Conservation (phyloP, 1,140 invertebrate species). For the Aphidius ervi region DNA sequence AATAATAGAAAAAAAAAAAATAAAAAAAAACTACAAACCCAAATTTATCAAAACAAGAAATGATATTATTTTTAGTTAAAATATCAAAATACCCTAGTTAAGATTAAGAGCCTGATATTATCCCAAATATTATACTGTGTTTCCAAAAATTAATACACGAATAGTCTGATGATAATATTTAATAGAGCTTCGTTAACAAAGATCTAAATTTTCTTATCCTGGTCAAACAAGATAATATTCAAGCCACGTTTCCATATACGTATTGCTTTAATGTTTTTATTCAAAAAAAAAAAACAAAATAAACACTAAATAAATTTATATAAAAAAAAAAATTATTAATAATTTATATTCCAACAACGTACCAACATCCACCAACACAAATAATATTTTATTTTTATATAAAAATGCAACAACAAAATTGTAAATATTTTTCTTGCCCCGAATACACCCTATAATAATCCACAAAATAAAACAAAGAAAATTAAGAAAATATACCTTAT, state of each 20-base stretch:
- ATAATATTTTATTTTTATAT: no score
- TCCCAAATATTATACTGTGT: slow-evolving; percentile 1
- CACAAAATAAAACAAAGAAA: slow-evolving; percentile 14
- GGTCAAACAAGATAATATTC: slow-evolving; percentile 39
- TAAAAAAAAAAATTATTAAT: no score
- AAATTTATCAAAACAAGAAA: slow-evolving; percentile 37
- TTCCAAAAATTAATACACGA: slow-evolving; percentile 13
- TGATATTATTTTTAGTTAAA: slow-evolving; percentile 30
- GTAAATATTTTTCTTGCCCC: not conserved
- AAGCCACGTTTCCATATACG: slow-evolving; percentile 24
- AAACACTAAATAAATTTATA: slow-evolving; percentile 1
- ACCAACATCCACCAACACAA: no score
- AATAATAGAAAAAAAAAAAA: no score
- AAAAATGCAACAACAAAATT: not conserved
- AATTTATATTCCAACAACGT: no score
- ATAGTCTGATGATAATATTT: slow-evolving; percentile 14
- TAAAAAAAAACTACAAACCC: slow-evolving; percentile 30
- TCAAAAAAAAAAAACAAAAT: not conserved
- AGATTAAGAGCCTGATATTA: no score
- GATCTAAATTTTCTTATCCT: slow-evolving; percentile 19
- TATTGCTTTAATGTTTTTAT: slow-evolving; percentile 12
- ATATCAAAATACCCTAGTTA: no score
- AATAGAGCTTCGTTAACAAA: slow-evolving; percentile 17
- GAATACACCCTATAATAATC: not conserved
- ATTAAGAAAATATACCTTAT: slow-evolving; percentile 38